These are phyloP conservation scores for Chaenocephalus aceratus DNA, from an alignment of 2,113 vertebrate species.

Conservation along the genomic window DNA sequence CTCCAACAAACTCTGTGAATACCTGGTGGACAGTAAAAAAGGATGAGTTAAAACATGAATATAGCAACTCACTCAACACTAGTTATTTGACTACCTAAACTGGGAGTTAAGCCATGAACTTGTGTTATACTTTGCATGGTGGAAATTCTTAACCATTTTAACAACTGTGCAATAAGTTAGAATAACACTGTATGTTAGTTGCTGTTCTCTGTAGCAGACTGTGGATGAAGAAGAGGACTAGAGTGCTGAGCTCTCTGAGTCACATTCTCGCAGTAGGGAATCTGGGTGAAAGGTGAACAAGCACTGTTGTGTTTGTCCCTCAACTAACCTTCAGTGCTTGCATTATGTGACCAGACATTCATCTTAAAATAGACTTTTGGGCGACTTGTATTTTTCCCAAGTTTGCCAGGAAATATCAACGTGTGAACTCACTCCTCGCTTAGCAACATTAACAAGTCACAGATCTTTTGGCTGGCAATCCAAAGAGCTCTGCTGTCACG, in stretches of 20 bases:
- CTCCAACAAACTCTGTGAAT: slow-evolving; percentile 92
- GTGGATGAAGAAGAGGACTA: neutral
- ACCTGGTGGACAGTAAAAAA: slow-evolving; percentile 76
- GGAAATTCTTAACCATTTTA: neutral
- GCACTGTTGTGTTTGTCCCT: slow-evolving; percentile 29
- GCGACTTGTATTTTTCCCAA: neutral
- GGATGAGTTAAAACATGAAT: neutral
- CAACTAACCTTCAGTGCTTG: slow-evolving; percentile 53
- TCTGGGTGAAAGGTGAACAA: slow-evolving; percentile 74
- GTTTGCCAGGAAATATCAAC: slow-evolving; percentile 3
- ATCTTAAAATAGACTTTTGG: neutral
- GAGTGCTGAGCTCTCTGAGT: slow-evolving; percentile 24
- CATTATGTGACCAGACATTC: neutral
- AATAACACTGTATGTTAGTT: neutral
- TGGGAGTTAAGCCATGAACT: no score
- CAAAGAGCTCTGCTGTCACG: neutral
- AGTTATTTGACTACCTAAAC: no score
- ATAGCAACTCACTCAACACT: neutral
- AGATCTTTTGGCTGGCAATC: neutral
- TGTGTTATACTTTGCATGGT: neutral
- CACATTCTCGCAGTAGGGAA: slow-evolving; percentile 25
- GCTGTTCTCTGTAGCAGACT: neutral
- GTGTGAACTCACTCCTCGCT: neutral
- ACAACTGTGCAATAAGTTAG: neutral
- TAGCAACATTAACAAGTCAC: neutral